phyloP scores from a whole-genome alignment of 1,140 invertebrate genomes.

The Wasmannia auropunctata region DNA sequence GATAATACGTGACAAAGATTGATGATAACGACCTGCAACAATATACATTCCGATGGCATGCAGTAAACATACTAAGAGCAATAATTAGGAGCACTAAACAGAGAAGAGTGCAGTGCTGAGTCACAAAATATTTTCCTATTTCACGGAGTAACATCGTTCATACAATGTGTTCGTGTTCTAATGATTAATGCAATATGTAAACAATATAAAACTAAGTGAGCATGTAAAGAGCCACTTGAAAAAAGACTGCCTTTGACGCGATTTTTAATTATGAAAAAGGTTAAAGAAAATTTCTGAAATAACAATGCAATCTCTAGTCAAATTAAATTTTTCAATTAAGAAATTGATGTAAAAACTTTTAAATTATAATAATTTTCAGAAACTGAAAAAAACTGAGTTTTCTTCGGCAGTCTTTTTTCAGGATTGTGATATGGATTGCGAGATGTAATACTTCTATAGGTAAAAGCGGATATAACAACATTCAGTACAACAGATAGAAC shows the following conservation, averaged over 20 bases:
- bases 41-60: slow-evolving; percentile 57
- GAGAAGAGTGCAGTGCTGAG: background rate
- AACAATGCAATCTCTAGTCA: background rate
- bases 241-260: background rate
- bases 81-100: slow-evolving; percentile 6
- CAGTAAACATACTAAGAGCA: slow-evolving; percentile 33
- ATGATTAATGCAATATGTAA: background rate
- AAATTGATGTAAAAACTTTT: background rate
- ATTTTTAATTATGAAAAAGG: slow-evolving; percentile 1
- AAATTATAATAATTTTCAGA: background rate
- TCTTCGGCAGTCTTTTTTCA: background rate
- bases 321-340: background rate
- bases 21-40: slow-evolving; percentile 25
- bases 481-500: slow-evolving; percentile 17
- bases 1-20: slow-evolving; percentile 16
- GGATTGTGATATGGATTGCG: background rate
- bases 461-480: background rate
- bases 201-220: background rate
- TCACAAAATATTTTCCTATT: background rate
- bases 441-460: slow-evolving; percentile 8
- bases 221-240: slow-evolving; percentile 9
- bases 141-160: background rate
- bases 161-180: background rate
- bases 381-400: background rate
- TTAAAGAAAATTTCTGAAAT: background rate